Base-by-base conservation (phyloP, 1,140 invertebrate species). In the Artemia franciscana region DNA sequence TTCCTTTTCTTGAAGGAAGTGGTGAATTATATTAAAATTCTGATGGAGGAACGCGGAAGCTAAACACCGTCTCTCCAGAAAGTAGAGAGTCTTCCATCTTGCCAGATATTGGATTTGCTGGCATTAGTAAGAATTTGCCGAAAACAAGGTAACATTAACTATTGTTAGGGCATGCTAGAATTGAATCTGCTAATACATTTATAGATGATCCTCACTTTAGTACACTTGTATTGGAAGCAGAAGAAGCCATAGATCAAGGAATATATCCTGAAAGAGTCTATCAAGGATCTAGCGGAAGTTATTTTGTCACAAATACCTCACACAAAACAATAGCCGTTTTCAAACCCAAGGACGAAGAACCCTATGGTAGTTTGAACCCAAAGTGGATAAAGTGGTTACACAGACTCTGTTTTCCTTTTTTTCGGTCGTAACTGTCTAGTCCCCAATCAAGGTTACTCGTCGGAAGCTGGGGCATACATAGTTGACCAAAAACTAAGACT, bases 341-440 rank as follows among this genome's bases (percentile, higher is more conserved):
- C 72, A 98, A 98, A 71, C 94, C 94, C 9, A 98, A 98, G 77
- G 93, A 99, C 77, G 95, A 99, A 74, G 95, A 99, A 73, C 96
- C 96, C 2, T 98, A 98, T 73, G 95, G 94, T 12, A 78, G 90
- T 68, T 76, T 98, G 65, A 99, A 99, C 78, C 96, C 96, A 39
- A 99, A 99, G 77, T 99, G 96, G 95, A 98, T 92, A 3, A 99
- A 99, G 77, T 98, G 93, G 91, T 90, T 98, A 84, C 95, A 99
- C 76, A 96, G 97, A 75, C 75, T 96, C 56, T 97, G 94, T 72
- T 98, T 95, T 77, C 95, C 96, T 0, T 98, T 98, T 95, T 75
- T 99, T 99, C 79, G 96, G 96, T 0, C 79, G 96, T 25, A 91
- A 89, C 23, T 99, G 96, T 75, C 78, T 99, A 28, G 93, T 98